Base-by-base conservation (phyloP, 2,888 invertebrate genomes). In the Trichogramma evanescens region DNA sequence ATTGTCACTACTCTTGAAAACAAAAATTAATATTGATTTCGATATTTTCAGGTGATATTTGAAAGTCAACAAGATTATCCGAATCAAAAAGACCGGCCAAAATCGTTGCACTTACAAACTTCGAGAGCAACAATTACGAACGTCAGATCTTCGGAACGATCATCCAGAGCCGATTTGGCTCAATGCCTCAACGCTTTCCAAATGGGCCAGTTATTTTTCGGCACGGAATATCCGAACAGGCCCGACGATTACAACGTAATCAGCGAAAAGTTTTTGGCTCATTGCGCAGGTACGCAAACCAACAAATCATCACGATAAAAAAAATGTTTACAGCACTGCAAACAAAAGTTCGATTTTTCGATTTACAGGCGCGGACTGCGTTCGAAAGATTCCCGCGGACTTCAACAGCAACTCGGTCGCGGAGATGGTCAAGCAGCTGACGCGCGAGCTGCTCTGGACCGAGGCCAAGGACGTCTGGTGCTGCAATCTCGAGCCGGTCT, bases 401-500 rank as follows among this genome's bases (percentile, higher is more conserved):
- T 71, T 77, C 71, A 68, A 75, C 49, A 71, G 69, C 66, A 82
- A 83, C 73, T 71, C 74, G 1, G 68, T 84, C 0, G 82, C 82
- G 63, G 84, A 85, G 70, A 80, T 84, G 68, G 79, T 82, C 4
- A 81, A 82, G 0, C 74, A 78, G 56, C 67, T 80, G 50, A 74
- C 71, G 43, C 72, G 78, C 6, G 82, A 81, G 1, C 78, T 85
- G 39, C 71, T 93, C 57, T 93, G 93, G 93, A 86, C 87, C 0
- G 93, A 93, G 75, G 87, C 87, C n/a, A 85, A 91, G 66, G 87
- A 91, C 69, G 86, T 96, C 8, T 96, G 95, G 91, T 93, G 91
- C 75, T 84, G 92, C 9, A 84, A 87, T 68, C 82, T 91, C 49
- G 95, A 96, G 74, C 95, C 96, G 0, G 83, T 95, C 56, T 96